A percentile compares a stretch with the other conserved stretches of the same genome.
Evolutionary conservation across 2,797 vertebrate genomes (phyloP).

Genomic region (Semaprochilodus insignis): DNA sequence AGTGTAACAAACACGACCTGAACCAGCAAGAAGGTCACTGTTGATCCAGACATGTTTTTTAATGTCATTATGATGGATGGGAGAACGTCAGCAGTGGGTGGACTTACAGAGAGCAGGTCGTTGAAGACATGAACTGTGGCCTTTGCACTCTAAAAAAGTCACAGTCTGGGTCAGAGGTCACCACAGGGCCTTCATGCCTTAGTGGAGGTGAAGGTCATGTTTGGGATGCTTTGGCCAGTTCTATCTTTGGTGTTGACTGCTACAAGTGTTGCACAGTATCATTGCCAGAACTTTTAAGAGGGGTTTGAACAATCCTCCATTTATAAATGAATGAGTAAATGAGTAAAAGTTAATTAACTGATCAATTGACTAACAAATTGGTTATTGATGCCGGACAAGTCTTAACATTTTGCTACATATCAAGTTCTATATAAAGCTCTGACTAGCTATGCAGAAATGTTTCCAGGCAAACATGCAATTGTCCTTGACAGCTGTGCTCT

Average conservation of each 20-base stretch:
- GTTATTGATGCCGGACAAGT: neutral
- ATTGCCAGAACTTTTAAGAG: neutral
- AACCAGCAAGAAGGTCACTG: neutral
- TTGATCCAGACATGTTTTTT: neutral
- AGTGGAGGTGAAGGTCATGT: conserved; percentile 10
- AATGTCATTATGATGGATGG: conserved; percentile 23
- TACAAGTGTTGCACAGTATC: neutral
- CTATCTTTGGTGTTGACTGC: conserved; percentile 10
- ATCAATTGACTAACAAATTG: neutral
- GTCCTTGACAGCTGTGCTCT: neutral
- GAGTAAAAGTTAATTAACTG: neutral
- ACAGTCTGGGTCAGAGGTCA: neutral
- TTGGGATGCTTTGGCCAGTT: neutral
- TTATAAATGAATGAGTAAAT: neutral
- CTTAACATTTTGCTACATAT: neutral
- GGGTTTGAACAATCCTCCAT: neutral
- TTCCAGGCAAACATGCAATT: neutral
- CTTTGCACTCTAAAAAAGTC: conserved; percentile 1
- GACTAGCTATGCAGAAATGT: neutral
- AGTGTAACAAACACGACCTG: neutral
- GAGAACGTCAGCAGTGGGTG: neutral
- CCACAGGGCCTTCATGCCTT: neutral
- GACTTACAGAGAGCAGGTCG: neutral
- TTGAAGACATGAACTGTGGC: neutral
- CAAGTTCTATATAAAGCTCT: neutral